Base-by-base conservation (phyloP, 2,888 invertebrate species). In the Willowsia nigromaculata region DNA sequence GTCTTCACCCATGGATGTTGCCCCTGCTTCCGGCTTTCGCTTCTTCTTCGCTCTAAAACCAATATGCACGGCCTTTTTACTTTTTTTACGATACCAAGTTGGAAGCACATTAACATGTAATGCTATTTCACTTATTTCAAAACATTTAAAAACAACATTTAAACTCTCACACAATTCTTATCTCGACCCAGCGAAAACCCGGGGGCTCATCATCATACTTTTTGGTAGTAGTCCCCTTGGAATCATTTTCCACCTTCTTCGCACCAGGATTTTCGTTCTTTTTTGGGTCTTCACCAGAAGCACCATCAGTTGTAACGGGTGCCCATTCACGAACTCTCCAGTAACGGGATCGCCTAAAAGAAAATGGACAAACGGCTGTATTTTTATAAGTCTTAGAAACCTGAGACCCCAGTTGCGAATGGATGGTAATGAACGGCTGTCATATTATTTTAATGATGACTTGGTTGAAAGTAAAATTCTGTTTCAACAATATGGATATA, bases 111-210 rank as follows among this genome's bases (percentile, higher is more conserved):
- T 37, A 6, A 37, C 37, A 9, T 37, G 37, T 9, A 37, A 6
- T 37, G 9, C 9, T 37, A 37, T 4, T 62, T 5, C 53, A 22
- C 25, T 22, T 62, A 25, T 3, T 27, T 62, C 68, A 27, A 30
- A 15, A 5, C 25, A 30, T 68, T 25, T 2, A 25, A 59, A 59
- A 37, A 53, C 22, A 53, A 53, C 3, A 15, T 53, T 22, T 25
- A 11, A 56, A 25, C 2, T n/a, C n/a, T 59, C 37, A 82, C 15
- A 50, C 83, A 37, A 88, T 88, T 62, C 53, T 47, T 18, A 88
- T 53, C 6, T 25, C 3, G 1, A 86, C 86, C 89, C 85, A 85
- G 7, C 82, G 81, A 22, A 85, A 89, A 0, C 71, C 71, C n/a
- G 81, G 62, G 4, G 89, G 89, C 3, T 71, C 80, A 33, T 56